These are phyloP conservation scores for Gambusia yucatana DNA, from an alignment of 2,797 vertebrate species.

Conservation along the genomic window DNA sequence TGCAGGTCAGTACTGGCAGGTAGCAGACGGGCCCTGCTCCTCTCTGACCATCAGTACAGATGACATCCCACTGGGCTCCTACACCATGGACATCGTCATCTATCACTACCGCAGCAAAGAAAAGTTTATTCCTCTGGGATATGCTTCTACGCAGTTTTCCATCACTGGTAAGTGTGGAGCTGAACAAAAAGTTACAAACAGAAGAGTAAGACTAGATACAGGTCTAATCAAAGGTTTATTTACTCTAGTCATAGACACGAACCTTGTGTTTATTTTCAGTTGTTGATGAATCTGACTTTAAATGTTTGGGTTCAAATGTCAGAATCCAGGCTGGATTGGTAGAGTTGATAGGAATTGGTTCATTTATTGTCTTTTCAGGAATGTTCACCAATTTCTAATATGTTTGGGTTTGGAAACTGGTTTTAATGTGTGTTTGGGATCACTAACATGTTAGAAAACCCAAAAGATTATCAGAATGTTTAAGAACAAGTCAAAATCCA, in stretches of 20 bases:
- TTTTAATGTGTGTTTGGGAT: not conserved
- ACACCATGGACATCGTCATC: conserved; percentile 90
- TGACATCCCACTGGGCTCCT: conserved; percentile 85
- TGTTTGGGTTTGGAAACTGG: not conserved
- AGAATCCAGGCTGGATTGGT: not conserved
- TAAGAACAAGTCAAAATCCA: not conserved
- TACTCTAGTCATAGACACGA: not conserved
- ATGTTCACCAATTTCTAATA: not conserved
- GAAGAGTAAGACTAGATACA: not conserved
- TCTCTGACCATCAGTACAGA: conserved; percentile 86
- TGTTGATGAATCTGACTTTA: too few relatives aligned
- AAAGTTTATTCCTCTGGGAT: conserved; percentile 91
- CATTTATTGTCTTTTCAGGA: not conserved
- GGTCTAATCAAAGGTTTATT: not conserved
- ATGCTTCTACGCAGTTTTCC: conserved; percentile 86
- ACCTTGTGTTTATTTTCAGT: not conserved
- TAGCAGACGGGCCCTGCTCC: conserved; percentile 87
- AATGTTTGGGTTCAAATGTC: not conserved
- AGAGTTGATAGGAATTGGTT: not conserved
- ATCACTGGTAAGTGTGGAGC: conserved; percentile 84
- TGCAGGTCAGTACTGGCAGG: conserved; percentile 93
- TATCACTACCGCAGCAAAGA: conserved; percentile 90
- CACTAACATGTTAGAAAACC: not conserved
- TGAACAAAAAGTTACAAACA: not conserved
- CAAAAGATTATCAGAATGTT: not conserved